Base-by-base conservation (phyloP, 2,888 invertebrate genomes). In the Phoenoteleia sp. region DNA sequence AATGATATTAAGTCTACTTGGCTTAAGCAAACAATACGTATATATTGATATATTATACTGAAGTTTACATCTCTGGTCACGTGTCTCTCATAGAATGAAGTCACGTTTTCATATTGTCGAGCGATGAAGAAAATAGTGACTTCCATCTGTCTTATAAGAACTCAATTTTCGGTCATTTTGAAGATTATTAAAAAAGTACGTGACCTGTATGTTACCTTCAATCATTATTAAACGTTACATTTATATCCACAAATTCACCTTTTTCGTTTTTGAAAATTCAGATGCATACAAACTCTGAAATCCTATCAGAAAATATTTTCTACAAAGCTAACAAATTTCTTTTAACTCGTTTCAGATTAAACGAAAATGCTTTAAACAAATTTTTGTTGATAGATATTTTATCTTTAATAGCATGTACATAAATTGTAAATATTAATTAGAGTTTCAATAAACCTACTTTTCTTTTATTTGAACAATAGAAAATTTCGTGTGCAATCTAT, bases 101-200 rank as follows among this genome's bases (percentile, higher is more conserved):
- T 81, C 74, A 74, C 81, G 81, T 74, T 67, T 81, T 74, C 81
- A 81, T 74, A 60, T 58, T 67, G 74, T 74, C 58, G 49, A 1
- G 64, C 49, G 33, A 54, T 75, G 69, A 60, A 54, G 62, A 74
- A 69, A 60, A 60, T 54, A 69, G 52, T 13, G 74, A 75, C 69
- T 75, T 69, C 62, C 56, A 56, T 80, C 64, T 75, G 21, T 67
- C 62, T 62, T 60, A 54, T 62, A 69, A 81, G 69, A 81, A 81
- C 36, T 39, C 64, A 47, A 71, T 82, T 82, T 75, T 75, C 60
- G 42, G 54, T 54, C 42, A 75, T 62, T 76, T 45, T 39, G 54
- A 39, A 67, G 62, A 75, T 75, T 76, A 82, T 82, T 76, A 82
- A 82, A 71, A 82, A 76, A 42, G 56, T 62, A 81, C 81, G 81